Percentiles rank a stretch among this genome's conserved stretches.
These are phyloP conservation scores for Malacoraja senta DNA, from an alignment of 2,797 vertebrate genomes.

Conservation along the genomic window DNA sequence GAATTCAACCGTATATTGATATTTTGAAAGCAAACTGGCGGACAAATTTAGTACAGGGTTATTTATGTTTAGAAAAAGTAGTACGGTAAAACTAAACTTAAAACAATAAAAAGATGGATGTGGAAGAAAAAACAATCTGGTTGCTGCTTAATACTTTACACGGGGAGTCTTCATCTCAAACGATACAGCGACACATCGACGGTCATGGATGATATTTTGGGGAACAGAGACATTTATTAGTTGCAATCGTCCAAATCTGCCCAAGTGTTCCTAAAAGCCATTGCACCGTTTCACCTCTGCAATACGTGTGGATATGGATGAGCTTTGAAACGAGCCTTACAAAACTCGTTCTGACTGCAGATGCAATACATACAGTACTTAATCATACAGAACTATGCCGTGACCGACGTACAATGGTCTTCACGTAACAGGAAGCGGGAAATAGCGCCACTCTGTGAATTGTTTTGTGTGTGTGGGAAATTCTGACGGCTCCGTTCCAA, in stretches of 20 bases:
- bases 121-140: not conserved
- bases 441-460: slow-evolving; percentile 17
- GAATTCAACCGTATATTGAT: not conserved
- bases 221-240: not conserved
- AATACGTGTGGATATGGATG: not conserved
- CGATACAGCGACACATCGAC: not conserved
- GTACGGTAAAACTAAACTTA: not conserved
- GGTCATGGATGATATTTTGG: not conserved
- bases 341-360: not conserved
- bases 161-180: not conserved
- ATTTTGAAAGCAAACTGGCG: too few species aligned
- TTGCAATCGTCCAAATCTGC: not conserved
- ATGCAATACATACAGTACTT: not conserved
- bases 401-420: not conserved
- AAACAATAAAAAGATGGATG: not conserved
- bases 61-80: not conserved
- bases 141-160: not conserved
- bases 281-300: not conserved
- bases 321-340: not conserved
- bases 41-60: not conserved
- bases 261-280: not conserved
- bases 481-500: not conserved
- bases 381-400: too few species aligned
- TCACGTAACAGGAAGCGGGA: not conserved
- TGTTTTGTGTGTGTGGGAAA: not conserved